Evolutionary conservation across 2,888 invertebrate genomes (phyloP).

Genomic region (Dendrolimus pini): DNA sequence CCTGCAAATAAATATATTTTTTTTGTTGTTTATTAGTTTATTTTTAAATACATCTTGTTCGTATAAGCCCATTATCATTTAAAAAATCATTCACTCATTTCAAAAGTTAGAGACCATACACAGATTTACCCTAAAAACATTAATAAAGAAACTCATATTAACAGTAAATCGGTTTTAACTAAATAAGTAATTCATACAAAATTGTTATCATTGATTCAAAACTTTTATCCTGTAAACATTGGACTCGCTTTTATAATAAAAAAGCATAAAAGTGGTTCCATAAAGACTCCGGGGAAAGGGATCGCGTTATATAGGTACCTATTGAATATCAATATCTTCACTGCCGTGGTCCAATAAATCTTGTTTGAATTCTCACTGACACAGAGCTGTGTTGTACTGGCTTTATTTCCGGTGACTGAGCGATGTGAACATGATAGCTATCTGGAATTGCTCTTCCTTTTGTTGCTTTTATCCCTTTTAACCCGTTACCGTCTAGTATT

Average conservation of each 20-base stretch:
- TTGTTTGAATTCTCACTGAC: slow-evolving; percentile 32
- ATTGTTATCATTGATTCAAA: not conserved
- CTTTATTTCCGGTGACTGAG: slow-evolving; percentile 34
- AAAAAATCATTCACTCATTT: no score
- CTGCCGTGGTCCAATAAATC: slow-evolving; percentile 30
- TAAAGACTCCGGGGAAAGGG: not conserved
- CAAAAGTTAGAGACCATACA: no score
- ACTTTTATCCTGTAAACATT: slow-evolving; percentile 4
- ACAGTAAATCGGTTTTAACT: no score
- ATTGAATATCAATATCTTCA: slow-evolving; percentile 30
- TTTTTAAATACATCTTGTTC: no score
- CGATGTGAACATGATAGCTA: not conserved
- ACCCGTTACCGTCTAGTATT: not conserved
- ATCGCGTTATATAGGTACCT: slow-evolving; percentile 9
- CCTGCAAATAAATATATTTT: no score
- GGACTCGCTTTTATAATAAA: slow-evolving; percentile 17
- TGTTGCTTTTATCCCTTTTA: not conserved
- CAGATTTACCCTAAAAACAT: no score
- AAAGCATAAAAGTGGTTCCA: not conserved
- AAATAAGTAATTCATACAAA: no score
- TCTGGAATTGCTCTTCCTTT: not conserved
- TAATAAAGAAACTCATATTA: no score
- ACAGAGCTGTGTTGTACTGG: slow-evolving; percentile 30
- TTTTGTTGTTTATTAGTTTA: no score
- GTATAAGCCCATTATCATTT: no score